Evolutionary conservation across 1,140 invertebrate genomes (phyloP), one percentile per base, ranked within the genome.

Genomic region (Aphelinus certus): DNA sequence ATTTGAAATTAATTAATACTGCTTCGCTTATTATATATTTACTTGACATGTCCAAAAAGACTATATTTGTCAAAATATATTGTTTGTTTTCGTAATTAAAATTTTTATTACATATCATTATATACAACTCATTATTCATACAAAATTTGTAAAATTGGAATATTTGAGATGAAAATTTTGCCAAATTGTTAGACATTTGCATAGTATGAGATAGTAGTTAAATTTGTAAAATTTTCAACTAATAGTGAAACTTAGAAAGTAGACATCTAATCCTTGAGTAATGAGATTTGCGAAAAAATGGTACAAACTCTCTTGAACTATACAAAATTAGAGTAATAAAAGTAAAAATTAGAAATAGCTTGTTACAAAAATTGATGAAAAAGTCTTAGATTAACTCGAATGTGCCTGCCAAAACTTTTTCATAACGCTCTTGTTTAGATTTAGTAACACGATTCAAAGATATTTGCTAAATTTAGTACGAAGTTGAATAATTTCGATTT

Each of bases 321-420:
- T 80, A 77, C 76, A 82, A 80, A 78, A 79, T 63, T 75, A 70
- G 67, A 70, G 67, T 71, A 70, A 75, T 70, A 64, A 43, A 45
- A 75, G 73, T 75, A 75, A 75, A 65, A 71, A 64, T 71, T 76
- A 76, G 75, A 71, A 75, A 53, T 76, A 68, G 69, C 69, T 71
- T 71, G 57, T 71, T 76, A 26, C 66, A 64, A 66, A 71, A 71
- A 66, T 60, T 66, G 4, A 53, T 66, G n/a, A 71, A 76, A 76
- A 66, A 68, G 45, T 47, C 76, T 79, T 85, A 80, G 82, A 87
- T 85, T 86, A 88, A 87, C 82, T 85, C 84, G 84, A 86, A 86
- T 86, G 85, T 88, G 85, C 86, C 84, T 87, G 85, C 84, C 68
- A 85, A 84, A 85, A 80, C 82, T 84, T 86, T 80, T 85, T 85